A percentile compares a stretch with the other conserved stretches of the same genome.
Evolutionary conservation across 2,797 vertebrate species (phyloP).

Genomic region (Mus spretus): DNA sequence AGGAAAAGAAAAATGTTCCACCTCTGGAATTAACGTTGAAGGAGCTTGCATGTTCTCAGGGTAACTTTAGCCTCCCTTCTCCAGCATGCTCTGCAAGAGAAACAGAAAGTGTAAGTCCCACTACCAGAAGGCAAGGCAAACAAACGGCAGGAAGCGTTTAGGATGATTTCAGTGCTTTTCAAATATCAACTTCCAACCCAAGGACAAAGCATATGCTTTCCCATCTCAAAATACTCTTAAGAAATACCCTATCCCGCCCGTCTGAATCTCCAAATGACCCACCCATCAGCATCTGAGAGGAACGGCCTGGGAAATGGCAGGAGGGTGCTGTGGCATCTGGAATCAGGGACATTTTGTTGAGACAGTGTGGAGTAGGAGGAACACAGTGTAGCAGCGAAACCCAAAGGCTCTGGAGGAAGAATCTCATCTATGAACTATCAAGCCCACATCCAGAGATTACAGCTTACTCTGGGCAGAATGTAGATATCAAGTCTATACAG

Average conservation of each 20-base stretch:
- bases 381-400: neutral
- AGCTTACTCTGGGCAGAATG: neutral
- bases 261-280: neutral
- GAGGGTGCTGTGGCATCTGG: neutral
- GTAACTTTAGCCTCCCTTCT: slow-evolving; percentile 89
- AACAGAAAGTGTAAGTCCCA: slow-evolving; percentile 21
- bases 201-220: neutral
- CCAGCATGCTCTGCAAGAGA: slow-evolving; percentile 87
- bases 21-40: slow-evolving; percentile 88
- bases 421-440: neutral
- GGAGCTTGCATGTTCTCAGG: slow-evolving; percentile 81
- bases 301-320: fast-evolving
- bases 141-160: neutral
- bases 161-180: neutral
- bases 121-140: neutral
- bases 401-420: neutral
- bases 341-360: neutral
- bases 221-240: neutral
- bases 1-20: slow-evolving; percentile 84
- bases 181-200: slow-evolving; percentile 17
- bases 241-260: neutral
- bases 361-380: neutral
- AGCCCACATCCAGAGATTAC: neutral
- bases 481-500: no score
- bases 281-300: neutral